These are phyloP conservation scores for Lacerta agilis DNA, from an alignment of 2,797 vertebrate genomes.

Conservation along the genomic window DNA sequence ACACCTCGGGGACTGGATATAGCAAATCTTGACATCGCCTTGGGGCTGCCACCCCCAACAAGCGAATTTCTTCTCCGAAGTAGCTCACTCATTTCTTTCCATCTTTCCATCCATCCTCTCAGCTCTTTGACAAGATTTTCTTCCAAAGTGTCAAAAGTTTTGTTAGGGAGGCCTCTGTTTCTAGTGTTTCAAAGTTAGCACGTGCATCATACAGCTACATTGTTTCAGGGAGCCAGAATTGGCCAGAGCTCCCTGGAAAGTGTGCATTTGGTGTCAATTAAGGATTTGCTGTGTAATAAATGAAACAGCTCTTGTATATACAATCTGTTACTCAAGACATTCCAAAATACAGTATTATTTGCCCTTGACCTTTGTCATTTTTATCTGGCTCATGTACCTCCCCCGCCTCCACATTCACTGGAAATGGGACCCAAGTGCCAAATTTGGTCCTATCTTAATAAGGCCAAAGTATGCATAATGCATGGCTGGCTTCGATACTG, in stretches of 20 bases:
- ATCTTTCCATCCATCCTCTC: too few relatives aligned
- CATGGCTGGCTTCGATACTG: background rate
- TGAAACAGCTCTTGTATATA: background rate
- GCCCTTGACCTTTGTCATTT: background rate
- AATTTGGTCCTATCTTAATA: background rate
- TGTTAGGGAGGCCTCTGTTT: background rate
- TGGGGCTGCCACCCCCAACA: too few relatives aligned
- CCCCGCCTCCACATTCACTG: background rate
- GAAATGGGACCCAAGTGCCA: conserved; percentile 2
- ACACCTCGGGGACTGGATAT: too few relatives aligned
- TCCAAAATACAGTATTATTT: background rate
- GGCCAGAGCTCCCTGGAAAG: background rate
- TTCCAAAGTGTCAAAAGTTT: too few relatives aligned
- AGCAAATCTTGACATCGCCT: too few relatives aligned
- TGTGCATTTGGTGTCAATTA: background rate
- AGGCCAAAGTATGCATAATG: conserved; percentile 13
- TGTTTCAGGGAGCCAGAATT: background rate
- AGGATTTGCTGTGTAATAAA: background rate
- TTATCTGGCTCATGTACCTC: background rate
- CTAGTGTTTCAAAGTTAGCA: background rate
- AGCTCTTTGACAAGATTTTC: too few relatives aligned
- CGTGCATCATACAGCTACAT: background rate
- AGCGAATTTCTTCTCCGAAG: too few relatives aligned
- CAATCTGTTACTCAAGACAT: background rate
- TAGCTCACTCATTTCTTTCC: too few relatives aligned